Base-by-base conservation (phyloP, 35 echinoderm and acorn worm species). In the Apostichopus californicus region DNA sequence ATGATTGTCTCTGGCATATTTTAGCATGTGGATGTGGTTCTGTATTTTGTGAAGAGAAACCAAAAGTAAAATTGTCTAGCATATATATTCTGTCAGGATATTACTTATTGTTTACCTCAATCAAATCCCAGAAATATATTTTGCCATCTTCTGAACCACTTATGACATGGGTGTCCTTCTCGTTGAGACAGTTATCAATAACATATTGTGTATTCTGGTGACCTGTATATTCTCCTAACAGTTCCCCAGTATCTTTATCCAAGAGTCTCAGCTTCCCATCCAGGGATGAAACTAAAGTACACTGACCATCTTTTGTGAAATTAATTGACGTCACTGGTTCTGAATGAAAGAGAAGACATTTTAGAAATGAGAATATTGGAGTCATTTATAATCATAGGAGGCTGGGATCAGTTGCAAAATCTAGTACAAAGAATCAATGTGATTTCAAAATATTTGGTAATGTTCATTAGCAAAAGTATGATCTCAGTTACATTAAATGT, bases 291-390 rank as follows among this genome's bases (percentile, higher is more conserved):
- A 93, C 95, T 46, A 99, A 88, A 7, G 77, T 95, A 60, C 97
- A 99, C 75, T 99, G 97, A 18, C 97, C 97, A 92, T 99, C 97
- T 83, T 99, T 99, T 9, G 97, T 99, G 90, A 96, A 96, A 66
- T 70, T 94, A 6, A 99, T 93, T 34, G 95, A 93, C 1, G 97
- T 99, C 1, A 96, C 97, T 83, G 97, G 93, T 55, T 96, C 97
- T 99, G 92, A 9, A 77, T 79, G 22, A 34, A 65, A 28, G 5
- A 65, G 63, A 68, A 25, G 3, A 84, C 58, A 61, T 28, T 81
- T 58, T 57, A 58, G 14, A 90, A 90, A 15, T 90, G 28, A 7
- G n/a, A 25, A 5, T 26, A 53, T 34, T 7, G 58, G 58, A 61
- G 58, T 46, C 34, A 46, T 46, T 28, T 46, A 46, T 46, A 46